Conservation (phyloP, 1,140 invertebrate species). For the Drosophila simulans region DNA sequence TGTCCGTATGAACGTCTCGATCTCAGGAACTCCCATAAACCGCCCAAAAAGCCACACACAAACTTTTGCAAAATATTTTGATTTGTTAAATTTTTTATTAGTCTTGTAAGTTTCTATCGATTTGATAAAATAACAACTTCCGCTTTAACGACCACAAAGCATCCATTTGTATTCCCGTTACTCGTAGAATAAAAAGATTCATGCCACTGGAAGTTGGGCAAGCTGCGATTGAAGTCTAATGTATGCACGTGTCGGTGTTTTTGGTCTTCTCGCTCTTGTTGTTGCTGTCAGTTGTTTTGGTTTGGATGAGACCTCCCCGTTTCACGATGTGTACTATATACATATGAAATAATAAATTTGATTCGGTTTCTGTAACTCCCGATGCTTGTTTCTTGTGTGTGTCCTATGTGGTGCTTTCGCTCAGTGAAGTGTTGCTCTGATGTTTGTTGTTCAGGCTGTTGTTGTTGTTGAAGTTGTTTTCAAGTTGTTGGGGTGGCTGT, state of each 20-base stretch:
- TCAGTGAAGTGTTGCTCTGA: slow-evolving; percentile 30
- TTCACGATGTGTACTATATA: slow-evolving; percentile 42
- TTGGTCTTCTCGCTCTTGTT: slow-evolving; percentile 26
- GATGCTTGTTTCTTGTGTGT: background rate
- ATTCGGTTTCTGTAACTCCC: slow-evolving; percentile 18
- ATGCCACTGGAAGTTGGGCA: slow-evolving; percentile 47
- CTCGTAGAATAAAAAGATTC: no score
- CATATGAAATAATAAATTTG: slow-evolving; percentile 56
- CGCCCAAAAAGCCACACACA: no score
- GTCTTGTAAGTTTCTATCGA: no score
- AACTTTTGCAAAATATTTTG: no score
- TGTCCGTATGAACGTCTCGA: no score
- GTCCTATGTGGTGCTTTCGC: slow-evolving; percentile 9
- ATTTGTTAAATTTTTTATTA: no score
- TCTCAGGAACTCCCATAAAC: no score
- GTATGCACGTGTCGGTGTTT: slow-evolving; percentile 17
- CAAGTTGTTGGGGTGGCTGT: slow-evolving; percentile 26
- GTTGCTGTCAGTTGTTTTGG: slow-evolving; percentile 32
- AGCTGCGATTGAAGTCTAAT: slow-evolving; percentile 44
- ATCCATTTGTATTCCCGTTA: no score
- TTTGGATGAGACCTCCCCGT: slow-evolving; percentile 8
- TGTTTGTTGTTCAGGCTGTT: slow-evolving; percentile 18
- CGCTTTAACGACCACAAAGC: no score
- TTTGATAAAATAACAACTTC: no score
- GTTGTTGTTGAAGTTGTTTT: slow-evolving; percentile 12